Base-by-base conservation (phyloP, 2,113 vertebrate genomes). In the Rhineura floridana region DNA sequence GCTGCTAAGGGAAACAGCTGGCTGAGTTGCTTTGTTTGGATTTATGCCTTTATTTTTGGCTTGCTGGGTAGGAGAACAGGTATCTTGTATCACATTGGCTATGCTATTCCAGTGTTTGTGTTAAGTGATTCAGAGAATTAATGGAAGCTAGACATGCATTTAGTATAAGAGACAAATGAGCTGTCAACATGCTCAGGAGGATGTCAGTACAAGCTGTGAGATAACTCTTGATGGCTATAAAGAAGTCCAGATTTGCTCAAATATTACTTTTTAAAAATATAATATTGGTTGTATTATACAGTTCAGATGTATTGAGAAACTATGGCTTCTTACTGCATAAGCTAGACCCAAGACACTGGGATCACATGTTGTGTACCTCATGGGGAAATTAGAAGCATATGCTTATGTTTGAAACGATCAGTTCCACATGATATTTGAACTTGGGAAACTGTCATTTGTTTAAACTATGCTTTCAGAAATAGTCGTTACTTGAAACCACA, bases 71-170 rank as follows among this genome's bases (percentile, higher is more conserved):
- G 63, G 72, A 70, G 46, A 84, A 36, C 73, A 88, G 87, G 81
- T 84, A 88, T 84, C 70, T 55, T n/a, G 28, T 88, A 70, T 70
- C 59, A 59, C 62, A 69, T 44, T 39, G 63, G 11, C 46, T 42
- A 13, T 69, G 48, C 81, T 62, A 84, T 88, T 84, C 81, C 48
- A 70, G 55, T 88, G 81, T 88, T 84, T 79, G 48, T 84, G 75
- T 79, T 88, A 84, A 84, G 48, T 88, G 81, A 88, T 78, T 88
- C 48, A n/a, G 73, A 69, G 63, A 84, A 84, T 84, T 83, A 84
- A 88, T 59, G 75, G 73, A 78, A 84, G 73, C 39, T 67, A 88
- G 59, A 44, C 48, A n/a, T 88, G 73, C 63, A 84, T 88, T 88
- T 69, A 79, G 30, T 59, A 79, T 23, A 52, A 28, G 70, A 69